Evolutionary conservation across 2,113 vertebrate genomes (phyloP).

Genomic region (Caracal caracal): DNA sequence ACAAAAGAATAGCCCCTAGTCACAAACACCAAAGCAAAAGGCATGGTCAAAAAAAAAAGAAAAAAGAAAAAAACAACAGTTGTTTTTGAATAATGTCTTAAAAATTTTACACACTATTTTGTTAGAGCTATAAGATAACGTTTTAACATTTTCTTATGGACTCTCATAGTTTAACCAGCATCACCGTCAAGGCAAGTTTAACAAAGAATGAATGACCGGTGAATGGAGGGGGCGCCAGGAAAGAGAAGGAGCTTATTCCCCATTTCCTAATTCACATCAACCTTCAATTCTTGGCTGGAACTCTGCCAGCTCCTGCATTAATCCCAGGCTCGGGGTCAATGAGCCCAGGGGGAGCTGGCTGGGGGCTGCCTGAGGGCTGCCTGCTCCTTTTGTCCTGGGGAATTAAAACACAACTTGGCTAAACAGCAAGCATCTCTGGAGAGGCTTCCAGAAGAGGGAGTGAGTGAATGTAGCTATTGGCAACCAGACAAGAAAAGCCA

Average conservation of each 20-base stretch:
- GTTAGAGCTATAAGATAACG: background rate
- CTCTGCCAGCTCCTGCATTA: background rate
- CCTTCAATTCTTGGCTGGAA: background rate
- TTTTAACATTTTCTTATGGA: background rate
- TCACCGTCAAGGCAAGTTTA: background rate
- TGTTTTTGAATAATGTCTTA: background rate
- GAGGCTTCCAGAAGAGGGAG: background rate
- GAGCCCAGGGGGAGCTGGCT: background rate
- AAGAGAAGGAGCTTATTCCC: background rate
- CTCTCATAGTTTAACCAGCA: background rate
- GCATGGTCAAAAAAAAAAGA: background rate
- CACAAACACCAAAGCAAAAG: background rate
- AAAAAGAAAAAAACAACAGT: no score
- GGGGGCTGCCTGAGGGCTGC: background rate
- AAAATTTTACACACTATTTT: background rate
- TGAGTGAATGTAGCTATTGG: slow-evolving; percentile 63
- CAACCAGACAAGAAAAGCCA: slow-evolving; percentile 66
- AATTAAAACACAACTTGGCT: slow-evolving; percentile 41
- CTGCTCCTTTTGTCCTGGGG: background rate
- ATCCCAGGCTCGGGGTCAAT: slow-evolving; percentile 1
- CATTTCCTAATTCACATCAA: background rate
- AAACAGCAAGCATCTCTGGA: slow-evolving; percentile 14
- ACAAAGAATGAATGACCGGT: background rate
- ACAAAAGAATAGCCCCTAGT: background rate
- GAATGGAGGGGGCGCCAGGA: background rate